A percentile compares a stretch with the other conserved stretches of the same genome.
Evolutionary conservation across 2,888 invertebrate genomes (phyloP).

Genomic region (Linyphia triangularis): DNA sequence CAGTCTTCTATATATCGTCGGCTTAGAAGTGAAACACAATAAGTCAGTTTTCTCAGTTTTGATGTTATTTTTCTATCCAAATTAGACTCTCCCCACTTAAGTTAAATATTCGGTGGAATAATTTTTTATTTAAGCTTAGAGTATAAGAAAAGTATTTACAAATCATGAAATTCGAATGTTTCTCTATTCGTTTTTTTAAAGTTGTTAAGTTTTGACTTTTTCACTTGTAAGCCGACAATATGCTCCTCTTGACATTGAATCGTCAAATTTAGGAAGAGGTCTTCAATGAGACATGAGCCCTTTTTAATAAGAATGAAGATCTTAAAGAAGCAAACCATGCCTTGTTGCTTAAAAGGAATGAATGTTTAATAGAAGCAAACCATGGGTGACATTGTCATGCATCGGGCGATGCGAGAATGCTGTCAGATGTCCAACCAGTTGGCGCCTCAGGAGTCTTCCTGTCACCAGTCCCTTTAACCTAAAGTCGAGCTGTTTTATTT

Average conservation of each 20-base stretch:
- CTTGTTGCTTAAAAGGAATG: not conserved
- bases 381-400: not conserved
- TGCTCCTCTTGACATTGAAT: not conserved
- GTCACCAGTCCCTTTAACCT: not conserved
- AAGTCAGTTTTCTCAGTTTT: too few species aligned
- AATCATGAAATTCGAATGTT: too few species aligned
- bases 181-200: too few species aligned
- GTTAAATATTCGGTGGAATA: too few species aligned
- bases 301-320: not conserved
- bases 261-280: not conserved
- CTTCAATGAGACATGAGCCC: not conserved
- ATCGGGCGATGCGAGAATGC: not conserved
- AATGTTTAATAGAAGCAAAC: not conserved
- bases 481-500: conserved; percentile 18
- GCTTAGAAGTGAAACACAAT: too few species aligned
- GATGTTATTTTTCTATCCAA: too few species aligned
- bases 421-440: not conserved
- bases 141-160: too few species aligned
- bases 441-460: conserved; percentile 9
- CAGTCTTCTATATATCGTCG: too few species aligned
- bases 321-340: not conserved
- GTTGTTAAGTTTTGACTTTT: too few species aligned
- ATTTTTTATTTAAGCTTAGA: too few species aligned
- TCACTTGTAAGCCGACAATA: not conserved
- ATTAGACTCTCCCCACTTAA: too few species aligned